A percentile compares a stretch with the other conserved stretches of the same genome.
phyloP scores from a whole-genome alignment of 1,140 invertebrate genomes.

The Drosophila ironensis region DNA sequence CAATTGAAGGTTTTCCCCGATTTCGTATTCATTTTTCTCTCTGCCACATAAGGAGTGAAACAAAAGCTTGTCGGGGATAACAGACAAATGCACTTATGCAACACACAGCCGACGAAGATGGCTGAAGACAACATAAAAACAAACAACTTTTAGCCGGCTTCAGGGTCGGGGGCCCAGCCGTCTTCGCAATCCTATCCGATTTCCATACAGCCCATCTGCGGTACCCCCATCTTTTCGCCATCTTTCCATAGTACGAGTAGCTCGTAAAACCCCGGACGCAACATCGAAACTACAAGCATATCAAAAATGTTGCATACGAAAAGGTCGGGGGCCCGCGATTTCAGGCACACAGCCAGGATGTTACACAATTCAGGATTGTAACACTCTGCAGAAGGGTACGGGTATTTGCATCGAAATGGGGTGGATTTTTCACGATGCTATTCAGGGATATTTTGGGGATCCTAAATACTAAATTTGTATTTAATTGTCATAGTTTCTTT shows the following conservation, averaged over 20 bases:
- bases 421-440: no score
- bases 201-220: slow-evolving; percentile 19
- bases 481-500: no score
- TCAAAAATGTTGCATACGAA: slow-evolving; percentile 3
- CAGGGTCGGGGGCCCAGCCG: neutral
- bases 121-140: slow-evolving; percentile 47
- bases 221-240: slow-evolving; percentile 3
- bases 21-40: neutral
- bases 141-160: slow-evolving; percentile 26
- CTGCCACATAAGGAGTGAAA: slow-evolving; percentile 6
- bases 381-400: neutral
- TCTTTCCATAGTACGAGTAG: neutral
- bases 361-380: slow-evolving; percentile 4
- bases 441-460: no score
- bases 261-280: neutral
- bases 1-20: no score
- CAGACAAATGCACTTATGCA: slow-evolving; percentile 78
- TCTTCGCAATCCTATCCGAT: slow-evolving; percentile 21
- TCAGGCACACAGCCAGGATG: slow-evolving; percentile 12
- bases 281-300: slow-evolving; percentile 25
- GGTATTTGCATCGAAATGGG: neutral
- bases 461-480: no score
- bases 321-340: neutral
- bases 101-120: slow-evolving; percentile 26
- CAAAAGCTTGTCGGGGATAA: slow-evolving; percentile 57